Percentiles rank a stretch among this genome's conserved stretches.
These are phyloP conservation scores for Phymanthus crucifer DNA, from an alignment of 92 coral and sea anemone genomes.

Conservation along the genomic window DNA sequence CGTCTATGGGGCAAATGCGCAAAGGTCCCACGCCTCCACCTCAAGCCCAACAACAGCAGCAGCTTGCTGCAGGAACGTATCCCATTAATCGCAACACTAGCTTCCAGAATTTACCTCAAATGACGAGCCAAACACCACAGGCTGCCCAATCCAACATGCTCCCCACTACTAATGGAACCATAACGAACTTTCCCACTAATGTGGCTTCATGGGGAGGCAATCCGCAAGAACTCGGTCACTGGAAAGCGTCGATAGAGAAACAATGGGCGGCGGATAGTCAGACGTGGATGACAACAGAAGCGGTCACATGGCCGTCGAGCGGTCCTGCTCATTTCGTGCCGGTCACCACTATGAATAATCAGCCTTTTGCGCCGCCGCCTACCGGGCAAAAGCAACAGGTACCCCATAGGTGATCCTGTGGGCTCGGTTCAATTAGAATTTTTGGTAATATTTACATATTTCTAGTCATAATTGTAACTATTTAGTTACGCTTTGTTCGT, in stretches of 20 bases:
- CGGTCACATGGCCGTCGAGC: constrained; percentile 21
- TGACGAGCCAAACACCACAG: constrained; percentile 8
- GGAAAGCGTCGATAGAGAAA: constrained; percentile 11
- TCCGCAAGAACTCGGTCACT: constrained; percentile 7
- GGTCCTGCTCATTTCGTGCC: constrained; percentile 39
- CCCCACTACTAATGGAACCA: not conserved
- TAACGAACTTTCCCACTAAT: constrained; percentile 8
- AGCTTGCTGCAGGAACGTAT: constrained; percentile 30
- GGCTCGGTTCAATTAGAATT: not conserved
- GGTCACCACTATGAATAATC: constrained; percentile 38
- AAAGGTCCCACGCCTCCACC: constrained; percentile 60
- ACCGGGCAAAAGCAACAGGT: constrained; percentile 16
- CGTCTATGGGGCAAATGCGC: constrained; percentile 30
- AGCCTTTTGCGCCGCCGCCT: constrained; percentile 29
- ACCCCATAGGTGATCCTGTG: constrained; percentile 24
- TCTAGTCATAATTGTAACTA: constrained; percentile 38
- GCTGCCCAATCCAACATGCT: not conserved
- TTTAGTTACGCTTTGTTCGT: constrained; percentile 33
- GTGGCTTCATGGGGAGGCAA: constrained; percentile 32
- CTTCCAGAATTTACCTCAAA: constrained; percentile 29
- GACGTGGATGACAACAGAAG: constrained; percentile 1
- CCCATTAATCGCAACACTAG: constrained; percentile 48
- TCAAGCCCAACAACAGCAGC: constrained; percentile 41
- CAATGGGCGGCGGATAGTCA: constrained; percentile 22
- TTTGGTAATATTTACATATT: constrained; percentile 26